A percentile compares a stretch with the other conserved stretches of the same genome.
These are phyloP conservation scores for Zosterops japonicus DNA, from an alignment of 2,113 vertebrate genomes.

Conservation along the genomic window DNA sequence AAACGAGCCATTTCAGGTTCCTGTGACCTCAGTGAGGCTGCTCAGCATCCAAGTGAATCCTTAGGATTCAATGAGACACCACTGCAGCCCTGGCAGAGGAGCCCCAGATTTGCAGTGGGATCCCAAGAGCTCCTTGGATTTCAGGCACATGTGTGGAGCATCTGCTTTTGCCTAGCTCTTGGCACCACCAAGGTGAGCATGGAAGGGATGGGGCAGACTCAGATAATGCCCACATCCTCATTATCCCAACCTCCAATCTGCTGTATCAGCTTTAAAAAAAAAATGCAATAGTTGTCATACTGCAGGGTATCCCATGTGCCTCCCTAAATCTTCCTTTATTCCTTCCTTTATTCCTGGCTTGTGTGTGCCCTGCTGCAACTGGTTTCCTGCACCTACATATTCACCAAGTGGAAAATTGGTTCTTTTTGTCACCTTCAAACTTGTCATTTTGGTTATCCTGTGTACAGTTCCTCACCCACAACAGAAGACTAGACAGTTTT, in stretches of 20 bases:
- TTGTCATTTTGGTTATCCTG: background rate
- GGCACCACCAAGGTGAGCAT: background rate
- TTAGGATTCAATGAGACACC: background rate
- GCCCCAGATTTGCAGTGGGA: background rate
- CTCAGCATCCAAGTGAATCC: accelerated
- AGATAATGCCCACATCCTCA: background rate
- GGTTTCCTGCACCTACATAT: background rate
- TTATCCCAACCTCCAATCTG: background rate
- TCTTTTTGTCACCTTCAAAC: background rate
- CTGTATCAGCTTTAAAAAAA: background rate
- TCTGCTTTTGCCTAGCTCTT: background rate
- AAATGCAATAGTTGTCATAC: background rate
- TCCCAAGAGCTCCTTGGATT: background rate
- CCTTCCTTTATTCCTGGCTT: background rate
- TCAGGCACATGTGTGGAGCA: accelerated
- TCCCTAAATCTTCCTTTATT: background rate
- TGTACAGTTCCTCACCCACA: background rate
- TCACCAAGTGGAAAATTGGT: background rate
- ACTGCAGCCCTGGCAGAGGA: background rate
- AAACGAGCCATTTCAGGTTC: background rate
- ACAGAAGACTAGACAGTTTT: background rate
- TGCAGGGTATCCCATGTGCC: background rate
- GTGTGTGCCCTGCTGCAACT: background rate
- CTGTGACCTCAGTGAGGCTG: background rate
- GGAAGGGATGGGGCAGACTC: background rate